Evolutionary conservation across 64 coral and sea anemone genomes (phyloP), one percentile per base, ranked within the genome.

Genomic region (Montipora cactus): DNA sequence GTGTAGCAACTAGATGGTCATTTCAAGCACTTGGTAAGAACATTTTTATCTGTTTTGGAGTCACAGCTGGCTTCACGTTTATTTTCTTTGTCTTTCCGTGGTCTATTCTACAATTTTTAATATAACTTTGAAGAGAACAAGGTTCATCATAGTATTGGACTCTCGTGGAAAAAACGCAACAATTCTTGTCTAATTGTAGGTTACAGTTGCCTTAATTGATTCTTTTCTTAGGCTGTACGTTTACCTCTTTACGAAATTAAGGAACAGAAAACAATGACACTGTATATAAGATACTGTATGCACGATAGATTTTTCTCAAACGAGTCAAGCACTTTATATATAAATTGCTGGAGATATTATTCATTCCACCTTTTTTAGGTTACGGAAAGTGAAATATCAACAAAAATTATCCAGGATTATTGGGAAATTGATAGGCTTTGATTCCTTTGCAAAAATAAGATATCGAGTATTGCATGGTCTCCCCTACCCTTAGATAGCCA

Each of bases 11-110:
- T 88, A 97, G 81, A 66, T 79, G 77, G 67, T 84, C 87, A 72
- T 97, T 97, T 75, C 92, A 94, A 92, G 93, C 88, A 11, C 45
- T 92, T 51, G 95, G 95, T 97, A 97, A 94, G 89, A 59, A 19
- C 46, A 15, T 50, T 21, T 46, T 1, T 21, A 13, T n/a, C 21
- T 49, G 15, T 16, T 72, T 81, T 9, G 13, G 76, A 50, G 18
- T 85, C n/a, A n/a, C 3, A 62, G 7, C 8, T 55, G 8, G 15
- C 37, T 57, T 45, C 45, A 53, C 46, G 11, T 47, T 22, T 46
- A 15, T 7, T 3, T 37, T 4, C 13, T 15, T 50, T 15, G 13
- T 61, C 8, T 37, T 69, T 81, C 59, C 13, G 9, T 7, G 20
- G 10, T 10, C 1, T n/a, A 2, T 78, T 77, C 20, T 49, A 78